Conservation (phyloP, 2,797 vertebrate genomes). For the Paguma larvata region DNA sequence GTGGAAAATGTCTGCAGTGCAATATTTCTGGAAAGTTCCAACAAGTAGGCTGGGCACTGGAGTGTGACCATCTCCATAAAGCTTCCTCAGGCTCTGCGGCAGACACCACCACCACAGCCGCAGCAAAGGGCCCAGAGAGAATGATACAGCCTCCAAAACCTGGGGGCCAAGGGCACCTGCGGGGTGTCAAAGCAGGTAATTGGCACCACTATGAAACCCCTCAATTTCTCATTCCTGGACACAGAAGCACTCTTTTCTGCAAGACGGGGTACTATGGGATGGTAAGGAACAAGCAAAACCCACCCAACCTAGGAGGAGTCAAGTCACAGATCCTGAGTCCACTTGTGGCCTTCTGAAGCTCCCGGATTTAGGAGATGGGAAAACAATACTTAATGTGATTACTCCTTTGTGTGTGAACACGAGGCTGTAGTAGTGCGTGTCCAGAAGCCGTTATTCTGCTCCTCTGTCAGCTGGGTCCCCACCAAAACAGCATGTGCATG, state of each 20-base stretch:
- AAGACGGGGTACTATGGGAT: background rate
- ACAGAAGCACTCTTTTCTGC: background rate
- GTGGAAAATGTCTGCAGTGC: constrained; percentile 93
- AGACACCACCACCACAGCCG: constrained; percentile 78
- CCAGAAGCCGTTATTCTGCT: background rate
- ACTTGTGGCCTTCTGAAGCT: background rate
- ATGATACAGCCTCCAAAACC: constrained; percentile 51
- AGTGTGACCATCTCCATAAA: constrained; percentile 92
- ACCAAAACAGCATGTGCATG: background rate
- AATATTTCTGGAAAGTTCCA: constrained; percentile 94
- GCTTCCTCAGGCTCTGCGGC: constrained; percentile 84
- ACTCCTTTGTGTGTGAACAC: background rate
- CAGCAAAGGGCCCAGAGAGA: constrained; percentile 59
- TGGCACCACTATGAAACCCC: background rate
- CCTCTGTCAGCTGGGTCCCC: background rate
- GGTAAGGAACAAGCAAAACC: constrained; percentile 1
- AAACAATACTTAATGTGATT: constrained; percentile 35
- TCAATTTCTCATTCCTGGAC: constrained; percentile 23
- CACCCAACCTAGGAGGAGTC: background rate
- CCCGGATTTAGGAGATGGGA: background rate
- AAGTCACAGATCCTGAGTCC: background rate
- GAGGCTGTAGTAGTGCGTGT: background rate
- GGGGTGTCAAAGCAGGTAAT: constrained; percentile 46
- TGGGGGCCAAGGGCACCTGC: constrained; percentile 56
- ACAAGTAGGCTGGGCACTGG: constrained; percentile 91